phyloP scores from a whole-genome alignment of 2,888 invertebrate species.

The Eupithecia pulchellata region DNA sequence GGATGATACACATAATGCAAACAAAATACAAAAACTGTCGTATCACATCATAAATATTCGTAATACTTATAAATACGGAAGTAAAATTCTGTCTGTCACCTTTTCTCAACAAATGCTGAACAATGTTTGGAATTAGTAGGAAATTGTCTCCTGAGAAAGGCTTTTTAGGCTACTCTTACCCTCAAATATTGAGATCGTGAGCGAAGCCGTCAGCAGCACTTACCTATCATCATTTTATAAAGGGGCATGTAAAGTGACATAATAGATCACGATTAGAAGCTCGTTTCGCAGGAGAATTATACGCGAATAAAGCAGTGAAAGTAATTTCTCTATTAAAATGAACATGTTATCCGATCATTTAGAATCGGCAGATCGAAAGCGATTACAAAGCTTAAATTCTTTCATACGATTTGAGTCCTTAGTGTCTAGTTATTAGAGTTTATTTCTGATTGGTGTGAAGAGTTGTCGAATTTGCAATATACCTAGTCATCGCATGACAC shows the following conservation, averaged over 20 bases:
- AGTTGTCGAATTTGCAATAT: slow-evolving; percentile 31
- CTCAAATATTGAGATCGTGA: not conserved
- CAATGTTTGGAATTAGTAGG: not conserved
- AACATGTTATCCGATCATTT: slow-evolving; percentile 71
- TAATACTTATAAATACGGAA: no score
- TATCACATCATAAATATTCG: no score
- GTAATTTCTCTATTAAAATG: slow-evolving; percentile 60
- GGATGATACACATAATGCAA: no score
- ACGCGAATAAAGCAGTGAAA: slow-evolving; percentile 60
- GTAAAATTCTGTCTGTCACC: no score
- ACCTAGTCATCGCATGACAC: slow-evolving; percentile 34
- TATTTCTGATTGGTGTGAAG: slow-evolving; percentile 22
- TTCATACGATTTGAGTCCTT: slow-evolving; percentile 27
- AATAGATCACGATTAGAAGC: not conserved
- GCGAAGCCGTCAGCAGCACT: not conserved
- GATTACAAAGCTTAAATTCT: slow-evolving; percentile 36
- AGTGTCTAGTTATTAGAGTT: slow-evolving; percentile 21
- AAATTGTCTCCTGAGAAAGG: not conserved
- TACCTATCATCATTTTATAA: not conserved
- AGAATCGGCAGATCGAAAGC: slow-evolving; percentile 60
- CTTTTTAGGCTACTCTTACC: not conserved
- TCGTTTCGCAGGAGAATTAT: slow-evolving; percentile 28
- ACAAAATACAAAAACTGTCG: not conserved
- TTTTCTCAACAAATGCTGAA: no score
- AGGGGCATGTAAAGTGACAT: slow-evolving; percentile 9